Evolutionary conservation across 1,140 invertebrate genomes (phyloP).

Genomic region (Drosophila kohkoa): DNA sequence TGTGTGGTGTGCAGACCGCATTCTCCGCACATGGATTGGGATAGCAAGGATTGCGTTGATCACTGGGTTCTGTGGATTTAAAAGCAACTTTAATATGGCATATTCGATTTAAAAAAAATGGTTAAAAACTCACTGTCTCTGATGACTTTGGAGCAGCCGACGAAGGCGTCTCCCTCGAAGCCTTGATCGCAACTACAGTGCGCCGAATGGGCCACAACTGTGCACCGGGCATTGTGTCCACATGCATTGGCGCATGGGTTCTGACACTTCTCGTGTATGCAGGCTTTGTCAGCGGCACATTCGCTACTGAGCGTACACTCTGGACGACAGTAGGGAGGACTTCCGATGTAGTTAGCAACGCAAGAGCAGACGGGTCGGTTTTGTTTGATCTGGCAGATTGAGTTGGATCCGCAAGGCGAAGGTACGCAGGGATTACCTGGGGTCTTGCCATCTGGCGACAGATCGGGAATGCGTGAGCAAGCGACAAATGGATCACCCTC

Average conservation of each 20-base stretch:
- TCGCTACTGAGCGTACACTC: conserved; percentile 92
- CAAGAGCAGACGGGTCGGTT: conserved; percentile 92
- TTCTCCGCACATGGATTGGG: conserved; percentile 94
- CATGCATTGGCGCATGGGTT: conserved; percentile 91
- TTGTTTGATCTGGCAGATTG: conserved; percentile 92
- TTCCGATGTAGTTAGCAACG: conserved; percentile 90
- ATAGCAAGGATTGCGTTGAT: conserved; percentile 89
- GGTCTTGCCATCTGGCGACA: conserved; percentile 75
- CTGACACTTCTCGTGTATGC: conserved; percentile 92
- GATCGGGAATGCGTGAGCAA: conserved; percentile 87
- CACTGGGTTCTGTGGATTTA: conserved; percentile 68
- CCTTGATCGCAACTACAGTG: conserved; percentile 91
- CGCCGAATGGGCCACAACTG: conserved; percentile 92
- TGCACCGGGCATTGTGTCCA: conserved; percentile 92
- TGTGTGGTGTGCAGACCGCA: conserved; percentile 89
- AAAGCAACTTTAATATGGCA: background rate
- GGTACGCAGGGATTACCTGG: conserved; percentile 90
- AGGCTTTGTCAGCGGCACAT: conserved; percentile 90
- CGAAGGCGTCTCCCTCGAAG: conserved; percentile 93
- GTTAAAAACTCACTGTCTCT: conserved; percentile 63
- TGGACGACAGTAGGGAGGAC: conserved; percentile 90
- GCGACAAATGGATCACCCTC: conserved; percentile 92
- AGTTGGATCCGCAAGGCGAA: conserved; percentile 94
- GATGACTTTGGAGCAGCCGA: conserved; percentile 88
- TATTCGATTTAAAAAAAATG: background rate